These are phyloP conservation scores for Pseudomyrmex dendroicus DNA, from an alignment of 1,140 invertebrate genomes.

Conservation along the genomic window DNA sequence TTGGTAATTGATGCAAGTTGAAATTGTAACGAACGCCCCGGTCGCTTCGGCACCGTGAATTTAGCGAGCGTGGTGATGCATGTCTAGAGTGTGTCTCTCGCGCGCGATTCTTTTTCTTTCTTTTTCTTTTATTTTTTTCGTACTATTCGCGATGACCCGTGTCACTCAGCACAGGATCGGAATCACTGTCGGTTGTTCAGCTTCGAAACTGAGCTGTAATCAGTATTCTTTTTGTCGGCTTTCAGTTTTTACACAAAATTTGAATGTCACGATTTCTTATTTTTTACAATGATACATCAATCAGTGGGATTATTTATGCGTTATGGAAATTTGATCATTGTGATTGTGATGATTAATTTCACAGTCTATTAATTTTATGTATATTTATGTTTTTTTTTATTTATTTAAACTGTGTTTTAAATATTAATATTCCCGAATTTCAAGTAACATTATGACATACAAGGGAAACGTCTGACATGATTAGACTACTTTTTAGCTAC, in stretches of 20 bases:
- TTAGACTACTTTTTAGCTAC: constrained; percentile 25
- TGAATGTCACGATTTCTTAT: neutral
- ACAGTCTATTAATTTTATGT: too few species aligned
- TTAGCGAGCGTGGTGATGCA: constrained; percentile 33
- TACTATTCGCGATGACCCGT: constrained; percentile 42
- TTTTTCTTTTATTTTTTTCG: constrained; percentile 24
- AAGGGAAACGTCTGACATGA: neutral
- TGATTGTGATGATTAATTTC: too few species aligned
- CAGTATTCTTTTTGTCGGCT: neutral
- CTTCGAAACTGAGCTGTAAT: neutral
- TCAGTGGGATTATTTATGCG: neutral
- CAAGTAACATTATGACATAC: neutral
- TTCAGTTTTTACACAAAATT: constrained; percentile 5
- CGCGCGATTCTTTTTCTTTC: constrained; percentile 30
- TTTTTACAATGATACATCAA: neutral
- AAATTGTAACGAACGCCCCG: constrained; percentile 68
- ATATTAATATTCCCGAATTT: neutral
- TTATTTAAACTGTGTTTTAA: neutral
- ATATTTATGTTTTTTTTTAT: too few species aligned
- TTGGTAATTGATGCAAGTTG: constrained; percentile 66
- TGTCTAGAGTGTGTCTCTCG: neutral
- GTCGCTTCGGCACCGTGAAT: constrained; percentile 48
- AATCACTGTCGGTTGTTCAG: neutral
- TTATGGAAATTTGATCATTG: neutral
- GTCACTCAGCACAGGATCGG: constrained; percentile 15